Evolutionary conservation across 2,113 vertebrate genomes (phyloP).

Genomic region (Festucalex cinctus): DNA sequence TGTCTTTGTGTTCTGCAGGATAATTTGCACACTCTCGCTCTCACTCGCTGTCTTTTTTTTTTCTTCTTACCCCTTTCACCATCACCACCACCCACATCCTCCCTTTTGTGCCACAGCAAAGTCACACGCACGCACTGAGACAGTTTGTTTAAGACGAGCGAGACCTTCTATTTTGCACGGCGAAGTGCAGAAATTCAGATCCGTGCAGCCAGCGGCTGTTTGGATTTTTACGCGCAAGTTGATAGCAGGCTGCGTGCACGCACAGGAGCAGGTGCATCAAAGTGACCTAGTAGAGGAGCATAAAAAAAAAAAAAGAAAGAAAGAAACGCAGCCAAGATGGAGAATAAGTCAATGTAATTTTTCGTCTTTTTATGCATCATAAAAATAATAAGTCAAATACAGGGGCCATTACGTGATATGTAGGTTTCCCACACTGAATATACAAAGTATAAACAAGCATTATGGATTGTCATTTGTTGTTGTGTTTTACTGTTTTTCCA

Average conservation of each 20-base stretch:
- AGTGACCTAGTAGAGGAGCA: neutral
- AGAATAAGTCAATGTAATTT: neutral
- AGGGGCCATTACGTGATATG: too few relatives aligned
- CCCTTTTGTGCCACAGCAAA: slow-evolving; percentile 40
- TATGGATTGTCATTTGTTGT: too few relatives aligned
- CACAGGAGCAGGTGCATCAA: slow-evolving; percentile 9
- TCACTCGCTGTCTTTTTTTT: neutral
- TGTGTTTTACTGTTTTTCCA: too few relatives aligned
- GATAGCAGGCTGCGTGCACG: slow-evolving; percentile 1
- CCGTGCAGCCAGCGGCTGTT: neutral
- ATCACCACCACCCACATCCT: neutral
- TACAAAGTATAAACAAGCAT: too few relatives aligned
- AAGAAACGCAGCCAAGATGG: slow-evolving; percentile 3
- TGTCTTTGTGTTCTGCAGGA: slow-evolving; percentile 62
- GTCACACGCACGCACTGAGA: slow-evolving; percentile 49
- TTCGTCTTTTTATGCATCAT: too few relatives aligned
- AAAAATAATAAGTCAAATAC: too few relatives aligned
- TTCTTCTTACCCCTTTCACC: neutral
- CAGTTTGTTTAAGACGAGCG: slow-evolving; percentile 18
- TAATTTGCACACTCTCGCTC: slow-evolving; percentile 42
- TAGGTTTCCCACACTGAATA: too few relatives aligned
- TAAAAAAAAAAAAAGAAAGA: neutral
- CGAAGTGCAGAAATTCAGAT: slow-evolving; percentile 10
- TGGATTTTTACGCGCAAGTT: slow-evolving; percentile 6
- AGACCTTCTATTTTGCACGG: slow-evolving; percentile 24